Conservation (phyloP, 2,888 invertebrate species). For the Tetrapedia diversipes region DNA sequence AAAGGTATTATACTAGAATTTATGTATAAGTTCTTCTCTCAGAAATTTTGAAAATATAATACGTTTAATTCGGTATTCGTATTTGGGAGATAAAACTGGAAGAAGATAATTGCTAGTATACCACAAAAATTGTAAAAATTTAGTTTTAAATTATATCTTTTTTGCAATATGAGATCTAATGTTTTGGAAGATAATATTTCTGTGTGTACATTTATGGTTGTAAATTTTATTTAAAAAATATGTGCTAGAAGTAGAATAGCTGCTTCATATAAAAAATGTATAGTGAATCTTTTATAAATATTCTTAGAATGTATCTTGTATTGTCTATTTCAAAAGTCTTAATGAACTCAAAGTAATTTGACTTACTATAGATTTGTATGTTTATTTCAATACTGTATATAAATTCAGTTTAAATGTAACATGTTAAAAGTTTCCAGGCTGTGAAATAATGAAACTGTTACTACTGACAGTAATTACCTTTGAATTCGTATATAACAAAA, state of each 20-base stretch:
- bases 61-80: slow-evolving; percentile 1
- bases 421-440: slow-evolving; percentile 69
- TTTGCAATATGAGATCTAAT: slow-evolving; percentile 26
- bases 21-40: slow-evolving; percentile 1
- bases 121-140: slow-evolving; percentile 7
- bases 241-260: slow-evolving; percentile 15
- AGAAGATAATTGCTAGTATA: slow-evolving; percentile 4
- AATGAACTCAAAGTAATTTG: slow-evolving; percentile 43
- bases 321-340: slow-evolving; percentile 31
- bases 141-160: slow-evolving; percentile 19
- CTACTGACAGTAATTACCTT: slow-evolving; percentile 62
- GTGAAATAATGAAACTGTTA: slow-evolving; percentile 68
- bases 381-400: slow-evolving; percentile 61
- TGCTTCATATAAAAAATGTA: slow-evolving; percentile 41
- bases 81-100: slow-evolving; percentile 4
- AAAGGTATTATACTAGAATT: slow-evolving; percentile 36
- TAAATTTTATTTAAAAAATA: slow-evolving; percentile 49
- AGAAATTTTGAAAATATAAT: background rate
- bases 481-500: slow-evolving; percentile 49
- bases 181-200: slow-evolving; percentile 27
- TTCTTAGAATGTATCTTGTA: slow-evolving; percentile 39
- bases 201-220: slow-evolving; percentile 30
- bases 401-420: slow-evolving; percentile 62
- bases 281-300: slow-evolving; percentile 56
- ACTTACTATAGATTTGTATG: slow-evolving; percentile 33